phyloP scores from a whole-genome alignment of 2,888 invertebrate genomes.

The Acleris emargana region DNA sequence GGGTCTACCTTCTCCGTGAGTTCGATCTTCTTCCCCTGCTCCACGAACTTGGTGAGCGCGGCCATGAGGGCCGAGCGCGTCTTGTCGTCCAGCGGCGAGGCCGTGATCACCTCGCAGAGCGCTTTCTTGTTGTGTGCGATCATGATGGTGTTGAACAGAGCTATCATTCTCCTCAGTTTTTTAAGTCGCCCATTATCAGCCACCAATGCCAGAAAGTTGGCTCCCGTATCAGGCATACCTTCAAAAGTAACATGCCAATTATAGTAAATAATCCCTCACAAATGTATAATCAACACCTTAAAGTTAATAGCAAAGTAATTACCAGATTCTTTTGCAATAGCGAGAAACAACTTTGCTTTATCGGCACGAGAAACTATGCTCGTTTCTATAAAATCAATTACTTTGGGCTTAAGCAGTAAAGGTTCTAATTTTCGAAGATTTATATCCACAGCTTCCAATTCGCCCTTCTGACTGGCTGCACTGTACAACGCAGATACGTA shows the following conservation, averaged over 20 bases:
- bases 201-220: slow-evolving; percentile 63
- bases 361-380: slow-evolving; percentile 57
- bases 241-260: slow-evolving; percentile 20
- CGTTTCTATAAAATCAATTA: slow-evolving; percentile 65
- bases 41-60: slow-evolving; percentile 60
- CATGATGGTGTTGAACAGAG: slow-evolving; percentile 63
- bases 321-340: slow-evolving; percentile 58
- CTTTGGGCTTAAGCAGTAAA: slow-evolving; percentile 56
- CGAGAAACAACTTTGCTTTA: slow-evolving; percentile 60
- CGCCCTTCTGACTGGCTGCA: slow-evolving; percentile 58
- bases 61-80: slow-evolving; percentile 53
- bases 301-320: slow-evolving; percentile 20
- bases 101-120: slow-evolving; percentile 71
- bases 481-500: slow-evolving; percentile 70
- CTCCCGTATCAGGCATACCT: slow-evolving; percentile 63
- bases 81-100: slow-evolving; percentile 58
- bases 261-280: not conserved
- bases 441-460: slow-evolving; percentile 62
- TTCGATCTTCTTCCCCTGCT: slow-evolving; percentile 60
- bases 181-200: slow-evolving; percentile 72
- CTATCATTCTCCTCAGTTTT: slow-evolving; percentile 61
- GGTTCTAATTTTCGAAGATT: slow-evolving; percentile 52
- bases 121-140: slow-evolving; percentile 71
- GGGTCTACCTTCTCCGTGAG: slow-evolving; percentile 66
- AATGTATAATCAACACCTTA: slow-evolving; percentile 11